Conservation (phyloP, 2,888 invertebrate genomes). For the Nectonema munidae region DNA sequence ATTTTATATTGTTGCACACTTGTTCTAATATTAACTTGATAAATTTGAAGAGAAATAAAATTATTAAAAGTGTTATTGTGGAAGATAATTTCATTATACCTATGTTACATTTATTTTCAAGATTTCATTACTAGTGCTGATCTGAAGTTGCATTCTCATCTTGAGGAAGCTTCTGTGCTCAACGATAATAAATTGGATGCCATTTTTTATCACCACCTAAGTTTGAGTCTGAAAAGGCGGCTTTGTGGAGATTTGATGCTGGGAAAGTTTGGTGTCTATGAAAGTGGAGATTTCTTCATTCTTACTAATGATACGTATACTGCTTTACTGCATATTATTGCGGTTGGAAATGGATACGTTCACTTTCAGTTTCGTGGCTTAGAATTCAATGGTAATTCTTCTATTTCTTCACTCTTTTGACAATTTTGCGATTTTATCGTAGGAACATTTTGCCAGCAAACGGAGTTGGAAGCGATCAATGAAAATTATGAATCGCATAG, state of each 20-base stretch:
- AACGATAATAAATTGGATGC: constrained; percentile 79
- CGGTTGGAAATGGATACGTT: constrained; percentile 79
- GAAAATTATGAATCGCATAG: constrained; percentile 88
- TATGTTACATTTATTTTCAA: too few relatives aligned
- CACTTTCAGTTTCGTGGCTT: constrained; percentile 85
- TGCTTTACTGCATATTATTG: constrained; percentile 82
- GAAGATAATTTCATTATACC: too few relatives aligned
- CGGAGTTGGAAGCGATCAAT: constrained; percentile 63
- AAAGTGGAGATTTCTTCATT: constrained; percentile 88
- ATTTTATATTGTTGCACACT: too few relatives aligned
- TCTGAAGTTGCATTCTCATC: constrained; percentile 69
- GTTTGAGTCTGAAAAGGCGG: constrained; percentile 69
- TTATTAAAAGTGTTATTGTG: too few relatives aligned
- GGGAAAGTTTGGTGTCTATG: constrained; percentile 86
- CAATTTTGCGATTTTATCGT: too few relatives aligned
- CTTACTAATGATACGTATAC: constrained; percentile 88
- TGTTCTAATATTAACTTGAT: too few relatives aligned
- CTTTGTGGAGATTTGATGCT: constrained; percentile 62
- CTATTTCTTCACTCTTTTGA: too few relatives aligned
- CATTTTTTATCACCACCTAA: constrained; percentile 92
- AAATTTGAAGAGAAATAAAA: too few relatives aligned
- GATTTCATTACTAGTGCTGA: too few relatives aligned
- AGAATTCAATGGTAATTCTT: too few relatives aligned
- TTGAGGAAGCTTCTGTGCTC: constrained; percentile 30
- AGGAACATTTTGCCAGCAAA: constrained; percentile 85